These are phyloP conservation scores for Euphysa ruthae DNA, from an alignment of 30 jellyfish, hydroid and myxozoan species.

Conservation along the genomic window DNA sequence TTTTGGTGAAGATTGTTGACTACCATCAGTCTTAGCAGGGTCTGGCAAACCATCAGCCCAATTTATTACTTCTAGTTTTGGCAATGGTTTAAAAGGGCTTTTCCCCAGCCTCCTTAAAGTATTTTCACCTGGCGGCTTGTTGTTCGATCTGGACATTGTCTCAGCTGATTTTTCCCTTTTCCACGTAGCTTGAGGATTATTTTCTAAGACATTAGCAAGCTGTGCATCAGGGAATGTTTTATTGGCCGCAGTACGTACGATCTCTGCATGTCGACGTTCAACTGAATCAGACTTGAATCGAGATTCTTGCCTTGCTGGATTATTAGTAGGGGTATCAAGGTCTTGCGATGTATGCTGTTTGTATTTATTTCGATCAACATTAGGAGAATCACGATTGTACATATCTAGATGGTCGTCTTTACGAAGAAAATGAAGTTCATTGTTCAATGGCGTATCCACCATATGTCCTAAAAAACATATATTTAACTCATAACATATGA, in stretches of 20 bases:
- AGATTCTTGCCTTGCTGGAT: not conserved
- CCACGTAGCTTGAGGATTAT: slow-evolving; percentile 90
- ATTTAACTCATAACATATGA: no score
- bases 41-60: slow-evolving; percentile 96
- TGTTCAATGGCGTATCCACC: slow-evolving; percentile 37
- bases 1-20: slow-evolving; percentile 95
- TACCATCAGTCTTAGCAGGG: slow-evolving; percentile 69
- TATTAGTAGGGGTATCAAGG: no score
- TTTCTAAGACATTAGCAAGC: slow-evolving; percentile 67
- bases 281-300: slow-evolving; percentile 29
- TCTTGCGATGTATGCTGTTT: no score
- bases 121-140: slow-evolving; percentile 74
- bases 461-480: slow-evolving; percentile 17
- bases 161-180: slow-evolving; percentile 64
- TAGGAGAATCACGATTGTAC: not conserved
- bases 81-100: slow-evolving; percentile 82
- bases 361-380: no score
- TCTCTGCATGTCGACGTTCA: slow-evolving; percentile 78
- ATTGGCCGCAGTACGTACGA: slow-evolving; percentile 87
- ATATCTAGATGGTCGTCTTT: not conserved
- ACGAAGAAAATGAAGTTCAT: slow-evolving; percentile 8
- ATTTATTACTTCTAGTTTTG: slow-evolving; percentile 74
- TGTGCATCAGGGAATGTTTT: slow-evolving; percentile 57
- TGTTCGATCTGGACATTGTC: slow-evolving; percentile 35
- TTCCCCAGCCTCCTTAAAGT: slow-evolving; percentile 82